phyloP scores from a whole-genome alignment of 2,888 invertebrate genomes.

The Acronicta psi region DNA sequence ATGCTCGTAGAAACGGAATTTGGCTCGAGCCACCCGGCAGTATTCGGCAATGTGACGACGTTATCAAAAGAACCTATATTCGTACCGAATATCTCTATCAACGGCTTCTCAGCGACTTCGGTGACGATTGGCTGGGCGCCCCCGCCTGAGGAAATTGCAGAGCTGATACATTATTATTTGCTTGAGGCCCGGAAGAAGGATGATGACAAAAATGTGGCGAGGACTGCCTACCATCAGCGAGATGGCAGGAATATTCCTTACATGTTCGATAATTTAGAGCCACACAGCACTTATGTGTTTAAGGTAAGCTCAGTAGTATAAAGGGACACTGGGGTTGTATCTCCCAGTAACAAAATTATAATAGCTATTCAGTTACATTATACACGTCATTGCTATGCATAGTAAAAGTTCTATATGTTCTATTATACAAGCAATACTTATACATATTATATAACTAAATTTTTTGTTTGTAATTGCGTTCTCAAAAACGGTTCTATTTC shows the following conservation, averaged over 20 bases:
- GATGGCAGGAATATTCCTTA: slow-evolving; percentile 92
- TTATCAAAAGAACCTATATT: slow-evolving; percentile 93
- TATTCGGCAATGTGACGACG: slow-evolving; percentile 83
- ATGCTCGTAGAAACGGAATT: slow-evolving; percentile 91
- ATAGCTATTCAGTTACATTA: too few relatives aligned
- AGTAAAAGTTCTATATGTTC: too few relatives aligned
- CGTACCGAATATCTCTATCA: slow-evolving; percentile 93
- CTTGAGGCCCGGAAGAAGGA: slow-evolving; percentile 90
- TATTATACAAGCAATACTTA: too few relatives aligned
- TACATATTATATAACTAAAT: too few relatives aligned
- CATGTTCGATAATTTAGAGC: slow-evolving; percentile 93
- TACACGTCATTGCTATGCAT: too few relatives aligned
- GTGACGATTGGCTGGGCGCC: slow-evolving; percentile 95
- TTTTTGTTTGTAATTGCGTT: too few relatives aligned
- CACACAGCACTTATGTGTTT: slow-evolving; percentile 94
- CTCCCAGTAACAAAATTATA: too few relatives aligned
- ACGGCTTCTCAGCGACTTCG: slow-evolving; percentile 91
- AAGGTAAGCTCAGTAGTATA: slow-evolving; percentile 87
- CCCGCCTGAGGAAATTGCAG: slow-evolving; percentile 90
- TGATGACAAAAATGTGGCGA: slow-evolving; percentile 76
- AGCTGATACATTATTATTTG: slow-evolving; percentile 93
- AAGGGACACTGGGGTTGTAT: neutral
- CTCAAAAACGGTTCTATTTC: too few relatives aligned
- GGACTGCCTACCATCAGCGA: slow-evolving; percentile 90
- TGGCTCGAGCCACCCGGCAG: slow-evolving; percentile 88